Base-by-base conservation (phyloP, 2,113 vertebrate species). In the Eulemur macaco region DNA sequence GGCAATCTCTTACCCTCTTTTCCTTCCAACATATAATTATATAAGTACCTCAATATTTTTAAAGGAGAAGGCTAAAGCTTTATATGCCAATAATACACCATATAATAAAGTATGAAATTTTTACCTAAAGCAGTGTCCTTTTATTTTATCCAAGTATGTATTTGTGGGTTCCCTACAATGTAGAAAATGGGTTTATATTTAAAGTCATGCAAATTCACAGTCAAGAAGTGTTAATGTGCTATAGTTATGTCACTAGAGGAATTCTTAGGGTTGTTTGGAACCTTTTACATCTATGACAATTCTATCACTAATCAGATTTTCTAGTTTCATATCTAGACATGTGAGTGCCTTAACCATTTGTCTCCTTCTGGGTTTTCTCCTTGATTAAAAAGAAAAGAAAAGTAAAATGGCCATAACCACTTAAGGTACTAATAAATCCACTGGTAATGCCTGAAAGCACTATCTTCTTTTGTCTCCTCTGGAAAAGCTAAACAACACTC, bases 1-100 rank as follows among this genome's bases (percentile, higher is more conserved):
- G 81, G 77, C 52, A 80, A 37, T 60, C 91, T 96, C 23, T 88
- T 96, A 95, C 83, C 91, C 73, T 94, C 74, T 97, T 52, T 52
- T 94, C 45, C 56, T 96, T 89, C 31, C 34, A 92, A 87, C n/a
- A 86, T 18, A 39, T 82, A 76, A 92, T 95, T 92, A 85, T 93
- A 69, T 18, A 54, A 58, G 2, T 27, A 42, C 2, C 25, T 92
- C 27, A 39, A 54, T 47, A 60, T 77, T 90, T 95, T 89, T 64
- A 83, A 90, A 68, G 27, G 60, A 94, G 63, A 73, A 76, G 3
- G 31, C 66, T 21, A 89, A 84, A 86, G 13, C 1, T 68, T 82
- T 29, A 47, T 37, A 6, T 47, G 83, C 25, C 25, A 52, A 73
- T 58, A 85, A 58, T 86, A 17, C 45, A 78, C 8, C 20, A 37